Base-by-base conservation (phyloP, 2,113 vertebrate species). In the Noturus placidus region DNA sequence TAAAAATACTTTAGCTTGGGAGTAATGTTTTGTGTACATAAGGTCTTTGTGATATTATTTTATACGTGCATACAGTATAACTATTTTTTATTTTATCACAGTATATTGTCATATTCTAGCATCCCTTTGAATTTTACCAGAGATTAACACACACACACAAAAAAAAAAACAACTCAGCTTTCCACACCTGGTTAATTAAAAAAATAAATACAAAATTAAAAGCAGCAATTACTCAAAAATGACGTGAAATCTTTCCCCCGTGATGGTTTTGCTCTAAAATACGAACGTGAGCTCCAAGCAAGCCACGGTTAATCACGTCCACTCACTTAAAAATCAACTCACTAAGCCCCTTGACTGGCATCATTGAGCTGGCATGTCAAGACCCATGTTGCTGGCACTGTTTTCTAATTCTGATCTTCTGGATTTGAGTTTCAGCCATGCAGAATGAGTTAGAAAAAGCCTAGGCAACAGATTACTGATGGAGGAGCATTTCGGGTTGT, bases 261-360 rank as follows among this genome's bases (percentile, higher is more conserved):
- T 74, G 74, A 82, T 74, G 83, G 17, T 76, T 87, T 82, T 87
- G 33, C 85, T 89, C 78, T 84, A 54, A 77, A 89, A 84, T 84
- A 65, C 63, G 78, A 85, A 86, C 88, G 85, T 77, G 42, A 65
- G 83, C 78, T 91, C 76, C 87, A 89, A 93, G 87, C 87, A 88
- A 86, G 88, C 87, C 85, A 82, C 81, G 63, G 88, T 92, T 87
- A 89, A 92, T 93, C 89, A 84, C 88, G 3, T 72, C 83, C 82
- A 87, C 88, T 92, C 52, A 90, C 87, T 92, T 82, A 86, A 87
- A 83, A 89, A 90, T 33, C 56, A 88, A 77, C 86, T 84, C 74
- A 76, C 87, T 87, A 91, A 90, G 88, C 90, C 85, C 79, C 22
- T 77, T 38, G 61, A 57, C 67, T 82, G 65, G 69, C 83, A 89